These are phyloP conservation scores for Rhyacophila evoluta DNA, from an alignment of 2,888 invertebrate species.

Conservation along the genomic window DNA sequence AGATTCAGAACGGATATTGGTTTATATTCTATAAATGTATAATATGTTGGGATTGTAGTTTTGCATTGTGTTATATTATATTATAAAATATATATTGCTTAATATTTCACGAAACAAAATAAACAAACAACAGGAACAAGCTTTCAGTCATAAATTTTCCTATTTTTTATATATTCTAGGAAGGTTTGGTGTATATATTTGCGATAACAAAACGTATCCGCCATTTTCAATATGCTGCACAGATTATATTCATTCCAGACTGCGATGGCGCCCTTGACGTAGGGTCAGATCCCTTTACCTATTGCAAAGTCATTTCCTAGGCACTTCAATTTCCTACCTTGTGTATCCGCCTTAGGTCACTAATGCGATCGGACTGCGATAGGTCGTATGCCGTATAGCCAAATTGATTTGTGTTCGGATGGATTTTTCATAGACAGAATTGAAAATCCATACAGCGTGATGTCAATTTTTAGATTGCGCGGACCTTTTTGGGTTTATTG, in stretches of 20 bases:
- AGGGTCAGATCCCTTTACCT: slow-evolving; percentile 10
- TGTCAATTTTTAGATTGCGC: not conserved
- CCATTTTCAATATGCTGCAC: not conserved
- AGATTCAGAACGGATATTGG: too few relatives aligned
- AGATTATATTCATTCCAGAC: not conserved
- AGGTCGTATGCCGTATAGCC: slow-evolving; percentile 4
- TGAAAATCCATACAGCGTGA: slow-evolving; percentile 8
- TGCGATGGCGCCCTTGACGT: not conserved
- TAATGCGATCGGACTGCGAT: slow-evolving; percentile 15
- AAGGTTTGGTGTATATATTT: not conserved
- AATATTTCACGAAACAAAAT: too few relatives aligned
- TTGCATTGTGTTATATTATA: too few relatives aligned
- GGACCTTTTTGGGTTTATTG: not conserved
- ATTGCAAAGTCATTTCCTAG: slow-evolving; percentile 22
- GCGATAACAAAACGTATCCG: not conserved
- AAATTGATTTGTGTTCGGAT: slow-evolving; percentile 4
- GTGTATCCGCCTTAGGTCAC: slow-evolving; percentile 22
- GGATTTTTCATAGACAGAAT: slow-evolving; percentile 4
- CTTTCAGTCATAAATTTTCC: too few relatives aligned
- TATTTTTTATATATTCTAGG: not conserved
- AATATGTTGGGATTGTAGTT: too few relatives aligned
- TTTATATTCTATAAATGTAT: too few relatives aligned
- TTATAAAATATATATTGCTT: too few relatives aligned
- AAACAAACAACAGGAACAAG: too few relatives aligned
- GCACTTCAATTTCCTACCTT: slow-evolving; percentile 19